Base-by-base conservation (phyloP, 2,888 invertebrate genomes). In the Dascillus cervinus region DNA sequence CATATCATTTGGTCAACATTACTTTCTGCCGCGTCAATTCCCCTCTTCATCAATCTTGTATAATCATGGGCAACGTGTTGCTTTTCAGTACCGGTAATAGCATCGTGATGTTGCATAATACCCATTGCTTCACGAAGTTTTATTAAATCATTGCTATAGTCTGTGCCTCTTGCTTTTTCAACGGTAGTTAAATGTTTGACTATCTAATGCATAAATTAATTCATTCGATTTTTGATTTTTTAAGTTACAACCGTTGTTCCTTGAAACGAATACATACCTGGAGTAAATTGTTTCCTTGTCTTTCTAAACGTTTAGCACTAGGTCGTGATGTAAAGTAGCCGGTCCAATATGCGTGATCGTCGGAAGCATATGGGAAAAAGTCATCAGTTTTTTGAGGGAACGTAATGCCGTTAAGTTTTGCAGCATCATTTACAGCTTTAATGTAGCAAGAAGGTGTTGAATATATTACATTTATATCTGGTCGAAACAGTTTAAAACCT, bases 91-190 rank as follows among this genome's bases (percentile, higher is more conserved):
- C 51, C 77, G n/a, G 71, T 50, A n/a, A 51, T 49, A 1, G 78
- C 86, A 56, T 94, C 91, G 55, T 94, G 92, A 55, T 92, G 91
- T 55, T 91, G 90, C 79, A 83, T 78, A 2, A 83, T 64, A 2
- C 81, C 83, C 77, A 84, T 78, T 0, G 76, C 77, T 44, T 78
- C 75, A 3, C 77, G 76, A 10, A 86, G 68, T 21, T 71, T 67
- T 25, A 73, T 65, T 11, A 82, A 49, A 15, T 38, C 29, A 1
- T 72, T 67, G 4, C 71, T 68, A 26, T 55, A 47, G 5, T 71
- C 69, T 30, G 66, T 60, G 11, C 64, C 53, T 2, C 66, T 57
- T 4, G 71, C 39, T 3, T 65, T 60, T 0, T 72, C 66, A 10
- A 81, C 39, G 0, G 76, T 71, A 31, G 76, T 71, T 1, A 86